These are phyloP conservation scores for Panurus biarmicus DNA, from an alignment of 2,113 vertebrate genomes.

Conservation along the genomic window DNA sequence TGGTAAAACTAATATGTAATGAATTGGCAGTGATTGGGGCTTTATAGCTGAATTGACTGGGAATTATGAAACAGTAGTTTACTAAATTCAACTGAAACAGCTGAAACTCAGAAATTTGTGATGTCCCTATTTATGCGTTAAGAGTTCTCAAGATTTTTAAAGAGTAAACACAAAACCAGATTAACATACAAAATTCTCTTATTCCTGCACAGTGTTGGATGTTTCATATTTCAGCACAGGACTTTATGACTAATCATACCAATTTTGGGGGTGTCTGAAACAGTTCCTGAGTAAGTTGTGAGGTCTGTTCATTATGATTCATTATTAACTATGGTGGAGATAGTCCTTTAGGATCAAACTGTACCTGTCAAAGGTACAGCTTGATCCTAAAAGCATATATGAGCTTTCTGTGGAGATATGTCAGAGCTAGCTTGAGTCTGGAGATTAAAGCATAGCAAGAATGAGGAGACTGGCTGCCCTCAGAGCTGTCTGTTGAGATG, in stretches of 20 bases:
- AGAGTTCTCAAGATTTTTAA: background rate
- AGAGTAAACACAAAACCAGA: background rate
- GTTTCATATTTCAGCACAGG: background rate
- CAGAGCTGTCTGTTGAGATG: background rate
- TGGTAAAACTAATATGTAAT: constrained; percentile 4
- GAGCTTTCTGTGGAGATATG: background rate
- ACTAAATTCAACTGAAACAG: background rate
- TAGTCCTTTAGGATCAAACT: background rate
- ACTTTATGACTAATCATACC: background rate
- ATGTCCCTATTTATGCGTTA: background rate
- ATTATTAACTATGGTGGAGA: background rate
- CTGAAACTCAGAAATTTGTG: background rate
- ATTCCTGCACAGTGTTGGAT: background rate
- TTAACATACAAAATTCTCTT: background rate
- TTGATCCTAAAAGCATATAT: background rate
- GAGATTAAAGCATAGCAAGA: background rate
- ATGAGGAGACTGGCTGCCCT: background rate
- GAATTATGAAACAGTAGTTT: background rate
- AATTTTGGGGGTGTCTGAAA: background rate
- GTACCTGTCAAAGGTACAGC: background rate
- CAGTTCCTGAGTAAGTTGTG: background rate
- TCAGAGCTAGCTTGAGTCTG: background rate
- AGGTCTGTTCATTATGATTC: background rate
- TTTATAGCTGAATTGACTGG: background rate
- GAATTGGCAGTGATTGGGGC: background rate